Percentiles rank a stretch among this genome's conserved stretches.
These are phyloP conservation scores for Yponomeuta plumbellus DNA, from an alignment of 2,888 invertebrate genomes.

Conservation along the genomic window DNA sequence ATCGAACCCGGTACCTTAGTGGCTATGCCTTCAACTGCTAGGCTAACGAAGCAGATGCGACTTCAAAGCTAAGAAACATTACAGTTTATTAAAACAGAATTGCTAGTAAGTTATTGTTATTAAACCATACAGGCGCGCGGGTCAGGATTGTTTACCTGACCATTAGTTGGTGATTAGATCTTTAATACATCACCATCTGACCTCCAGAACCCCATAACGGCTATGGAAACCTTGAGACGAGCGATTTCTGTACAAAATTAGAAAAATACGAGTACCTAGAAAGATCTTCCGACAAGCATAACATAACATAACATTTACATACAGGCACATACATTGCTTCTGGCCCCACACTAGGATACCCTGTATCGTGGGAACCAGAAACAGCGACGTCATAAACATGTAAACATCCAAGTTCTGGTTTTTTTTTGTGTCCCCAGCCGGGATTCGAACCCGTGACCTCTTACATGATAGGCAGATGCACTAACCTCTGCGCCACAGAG, in stretches of 20 bases:
- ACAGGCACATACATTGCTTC: too few species aligned
- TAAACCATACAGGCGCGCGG: neutral
- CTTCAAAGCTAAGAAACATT: neutral
- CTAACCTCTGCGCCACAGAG: too few species aligned
- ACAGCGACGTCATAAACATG: too few species aligned
- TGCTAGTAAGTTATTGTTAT: neutral
- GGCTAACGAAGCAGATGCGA: neutral
- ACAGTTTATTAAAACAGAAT: neutral
- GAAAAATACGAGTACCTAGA: neutral
- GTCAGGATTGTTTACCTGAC: neutral
- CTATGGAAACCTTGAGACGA: neutral
- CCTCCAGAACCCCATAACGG: neutral
- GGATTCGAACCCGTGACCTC: too few species aligned
- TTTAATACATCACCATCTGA: neutral
- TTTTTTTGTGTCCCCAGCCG: too few species aligned
- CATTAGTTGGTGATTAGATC: neutral
- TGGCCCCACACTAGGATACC: too few species aligned
- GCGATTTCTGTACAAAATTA: neutral
- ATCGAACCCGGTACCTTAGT: neutral
- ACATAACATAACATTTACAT: too few species aligned
- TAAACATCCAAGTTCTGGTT: too few species aligned
- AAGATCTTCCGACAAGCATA: neutral
- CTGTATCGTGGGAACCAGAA: too few species aligned
- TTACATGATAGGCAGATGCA: too few species aligned
- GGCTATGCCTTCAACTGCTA: neutral